phyloP scores from a whole-genome alignment of 2,888 invertebrate genomes.

The Eristalis intricaria region DNA sequence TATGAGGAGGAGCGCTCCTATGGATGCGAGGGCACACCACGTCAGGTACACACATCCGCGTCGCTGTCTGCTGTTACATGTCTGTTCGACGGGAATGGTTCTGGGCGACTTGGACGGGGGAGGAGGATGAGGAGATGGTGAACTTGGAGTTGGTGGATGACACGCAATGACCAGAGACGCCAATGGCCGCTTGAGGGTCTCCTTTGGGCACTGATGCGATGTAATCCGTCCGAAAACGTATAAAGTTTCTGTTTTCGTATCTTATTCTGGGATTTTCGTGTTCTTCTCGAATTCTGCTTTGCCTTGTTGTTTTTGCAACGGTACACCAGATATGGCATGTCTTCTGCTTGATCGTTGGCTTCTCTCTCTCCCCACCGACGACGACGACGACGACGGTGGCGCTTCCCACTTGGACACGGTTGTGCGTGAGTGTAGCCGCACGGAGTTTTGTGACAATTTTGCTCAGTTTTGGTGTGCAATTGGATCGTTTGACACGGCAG shows the following conservation, averaged over 20 bases:
- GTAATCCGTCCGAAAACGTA: constrained; percentile 56
- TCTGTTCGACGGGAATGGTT: neutral
- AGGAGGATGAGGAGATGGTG: neutral
- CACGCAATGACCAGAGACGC: constrained; percentile 47
- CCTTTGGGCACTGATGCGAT: constrained; percentile 48
- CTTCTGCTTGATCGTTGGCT: constrained; percentile 22
- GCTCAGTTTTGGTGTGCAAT: constrained; percentile 8
- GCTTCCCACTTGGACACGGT: constrained; percentile 43
- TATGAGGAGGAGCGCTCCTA: constrained; percentile 17
- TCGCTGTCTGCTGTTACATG: neutral
- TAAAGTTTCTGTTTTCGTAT: constrained; percentile 54
- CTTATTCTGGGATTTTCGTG: constrained; percentile 22
- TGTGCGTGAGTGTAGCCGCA: constrained; percentile 39
- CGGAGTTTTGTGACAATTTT: constrained; percentile 42
- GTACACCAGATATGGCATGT: constrained; percentile 45
- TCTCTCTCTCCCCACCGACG: neutral
- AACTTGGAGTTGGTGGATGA: neutral
- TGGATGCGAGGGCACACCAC: neutral
- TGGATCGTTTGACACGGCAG: constrained; percentile 20
- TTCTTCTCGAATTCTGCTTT: neutral
- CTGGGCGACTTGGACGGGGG: neutral
- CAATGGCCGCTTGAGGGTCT: constrained; percentile 59
- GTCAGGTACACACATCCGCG: neutral
- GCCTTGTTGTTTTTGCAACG: constrained; percentile 45
- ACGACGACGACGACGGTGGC: neutral